Conservation (phyloP, 2,888 invertebrate genomes). For the Drosophila histrio region DNA sequence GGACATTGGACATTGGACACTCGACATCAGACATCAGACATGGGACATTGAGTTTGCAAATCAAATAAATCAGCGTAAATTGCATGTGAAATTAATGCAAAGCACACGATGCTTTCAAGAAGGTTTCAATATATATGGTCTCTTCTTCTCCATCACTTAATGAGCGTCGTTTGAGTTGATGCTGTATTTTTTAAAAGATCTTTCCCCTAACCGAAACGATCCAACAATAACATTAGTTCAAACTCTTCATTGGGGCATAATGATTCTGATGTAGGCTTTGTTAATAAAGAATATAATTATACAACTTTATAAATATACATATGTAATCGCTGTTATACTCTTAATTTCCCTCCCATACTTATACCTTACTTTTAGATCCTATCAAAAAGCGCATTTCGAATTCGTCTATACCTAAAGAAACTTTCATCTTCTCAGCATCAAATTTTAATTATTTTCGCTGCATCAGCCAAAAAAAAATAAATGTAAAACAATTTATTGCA, state of each 20-base stretch:
- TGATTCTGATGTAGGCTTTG: not conserved
- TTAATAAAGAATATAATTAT: not conserved
- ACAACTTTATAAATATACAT: too few species aligned
- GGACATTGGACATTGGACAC: not conserved
- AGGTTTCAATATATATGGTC: conserved; percentile 1
- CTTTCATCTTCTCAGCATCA: conserved; percentile 6
- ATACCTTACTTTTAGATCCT: not conserved
- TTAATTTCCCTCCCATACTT: not conserved
- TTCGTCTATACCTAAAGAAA: not conserved
- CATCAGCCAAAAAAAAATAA: conserved; percentile 11
- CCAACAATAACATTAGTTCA: not conserved
- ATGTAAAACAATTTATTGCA: conserved; percentile 58
- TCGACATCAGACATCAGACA: conserved; percentile 8
- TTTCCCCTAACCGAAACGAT: conserved; percentile 1
- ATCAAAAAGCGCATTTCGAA: conserved; percentile 14
- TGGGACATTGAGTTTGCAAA: conserved; percentile 60
- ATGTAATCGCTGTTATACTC: not conserved
- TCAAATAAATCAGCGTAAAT: conserved; percentile 82
- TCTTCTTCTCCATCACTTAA: conserved; percentile 17
- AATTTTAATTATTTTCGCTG: conserved; percentile 34
- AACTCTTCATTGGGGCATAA: not conserved
- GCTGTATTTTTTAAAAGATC: conserved; percentile 37
- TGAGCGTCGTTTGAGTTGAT: conserved; percentile 31
- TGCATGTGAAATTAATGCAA: conserved; percentile 81
- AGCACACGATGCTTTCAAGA: conserved; percentile 43